A percentile compares a stretch with the other conserved stretches of the same genome.
Evolutionary conservation across 2,113 vertebrate genomes (phyloP).

Genomic region (Serilophus lunatus): DNA sequence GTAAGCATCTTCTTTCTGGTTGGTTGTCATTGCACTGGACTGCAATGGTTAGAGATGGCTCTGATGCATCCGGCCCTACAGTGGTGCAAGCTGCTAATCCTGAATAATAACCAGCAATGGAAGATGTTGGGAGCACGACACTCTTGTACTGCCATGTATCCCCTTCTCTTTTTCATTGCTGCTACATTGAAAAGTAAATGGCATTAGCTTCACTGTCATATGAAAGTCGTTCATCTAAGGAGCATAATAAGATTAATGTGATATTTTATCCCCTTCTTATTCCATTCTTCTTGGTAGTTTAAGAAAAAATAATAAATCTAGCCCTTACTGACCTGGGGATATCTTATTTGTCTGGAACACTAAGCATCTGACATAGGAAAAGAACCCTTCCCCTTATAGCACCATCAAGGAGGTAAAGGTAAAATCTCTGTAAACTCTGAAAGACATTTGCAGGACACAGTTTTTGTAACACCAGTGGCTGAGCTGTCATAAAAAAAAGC

Average conservation of each 20-base stretch:
- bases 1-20: neutral
- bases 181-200: neutral
- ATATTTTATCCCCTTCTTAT: neutral
- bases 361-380: neutral
- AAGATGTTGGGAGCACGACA: neutral
- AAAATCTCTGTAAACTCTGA: neutral
- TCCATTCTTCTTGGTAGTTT: neutral
- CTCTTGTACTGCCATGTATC: neutral
- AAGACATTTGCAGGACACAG: neutral
- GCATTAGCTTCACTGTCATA: neutral
- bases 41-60: neutral
- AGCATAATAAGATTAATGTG: neutral
- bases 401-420: neutral
- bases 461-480: neutral
- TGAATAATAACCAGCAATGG: neutral
- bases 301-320: neutral
- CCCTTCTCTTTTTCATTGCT: neutral
- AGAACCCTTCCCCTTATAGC: neutral
- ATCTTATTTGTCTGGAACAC: neutral
- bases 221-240: neutral
- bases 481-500: neutral
- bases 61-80: accelerated
- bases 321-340: neutral
- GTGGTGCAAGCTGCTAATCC: neutral
- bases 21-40: neutral